These are phyloP conservation scores for Pammene aurita DNA, from an alignment of 2,888 invertebrate genomes.

Conservation along the genomic window DNA sequence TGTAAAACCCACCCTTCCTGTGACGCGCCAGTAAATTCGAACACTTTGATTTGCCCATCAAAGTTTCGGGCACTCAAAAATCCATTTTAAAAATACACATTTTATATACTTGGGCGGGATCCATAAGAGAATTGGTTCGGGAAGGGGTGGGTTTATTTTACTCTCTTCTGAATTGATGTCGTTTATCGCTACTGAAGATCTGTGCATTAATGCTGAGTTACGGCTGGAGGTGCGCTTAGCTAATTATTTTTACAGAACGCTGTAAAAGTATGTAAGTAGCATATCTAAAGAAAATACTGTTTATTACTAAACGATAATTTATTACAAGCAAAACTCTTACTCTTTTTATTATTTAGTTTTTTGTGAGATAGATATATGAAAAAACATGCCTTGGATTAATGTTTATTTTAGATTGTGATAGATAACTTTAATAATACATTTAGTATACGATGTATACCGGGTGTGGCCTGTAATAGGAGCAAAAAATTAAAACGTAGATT, in stretches of 20 bases:
- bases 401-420: too few species aligned
- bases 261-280: neutral
- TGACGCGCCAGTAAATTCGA: conserved; percentile 68
- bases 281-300: too few species aligned
- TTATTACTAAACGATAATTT: too few species aligned
- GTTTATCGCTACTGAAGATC: conserved; percentile 55
- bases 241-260: conserved; percentile 2
- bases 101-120: conserved; percentile 59
- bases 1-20: conserved; percentile 67
- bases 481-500: too few species aligned
- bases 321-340: too few species aligned
- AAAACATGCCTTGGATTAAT: too few species aligned
- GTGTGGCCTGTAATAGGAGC: too few species aligned
- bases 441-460: too few species aligned
- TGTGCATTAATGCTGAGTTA: conserved; percentile 60
- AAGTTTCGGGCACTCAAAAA: conserved; percentile 81
- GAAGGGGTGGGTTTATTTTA: conserved; percentile 64
- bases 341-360: too few species aligned
- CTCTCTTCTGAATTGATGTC: conserved; percentile 52
- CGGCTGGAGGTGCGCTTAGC: conserved; percentile 44
- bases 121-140: conserved; percentile 63
- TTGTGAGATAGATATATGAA: too few species aligned
- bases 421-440: too few species aligned
- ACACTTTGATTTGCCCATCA: conserved; percentile 80
- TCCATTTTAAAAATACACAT: conserved; percentile 81